Base-by-base conservation (phyloP, 2,797 vertebrate species). In the Halcyon badia region DNA sequence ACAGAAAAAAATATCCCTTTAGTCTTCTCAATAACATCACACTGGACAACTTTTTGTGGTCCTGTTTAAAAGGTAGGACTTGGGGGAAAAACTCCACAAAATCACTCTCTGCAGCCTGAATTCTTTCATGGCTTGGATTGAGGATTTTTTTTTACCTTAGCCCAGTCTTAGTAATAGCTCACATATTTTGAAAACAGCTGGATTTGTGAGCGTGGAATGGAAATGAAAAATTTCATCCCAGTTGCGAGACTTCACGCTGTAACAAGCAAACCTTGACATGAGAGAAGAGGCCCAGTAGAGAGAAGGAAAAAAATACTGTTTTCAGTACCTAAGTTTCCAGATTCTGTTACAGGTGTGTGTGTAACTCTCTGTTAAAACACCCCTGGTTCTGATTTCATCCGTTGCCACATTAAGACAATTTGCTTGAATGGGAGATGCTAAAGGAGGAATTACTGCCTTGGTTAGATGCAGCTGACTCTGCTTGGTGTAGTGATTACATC, bases 251-350 rank as follows among this genome's bases (percentile, higher is more conserved):
- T 93, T 92, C 12, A 33, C 21, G 86, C 51, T 87, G 89, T 76
- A 94, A 80, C 51, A 85, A 68, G 68, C 57, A 94, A 73, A 21
- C 15, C 56, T 39, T 94, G 92, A 84, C 89, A 73, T 1, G 37
- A 37, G 76, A 90, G 68, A 79, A 70, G 90, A 94, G 89, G 92
- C 94, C 83, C 60, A 11, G n/a, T 17, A 76, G 56, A 88, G 75
- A 88, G 83, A 94, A 61, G 61, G 62, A 85, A 92, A 42, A 17
- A 68, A 83, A 51, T 11, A 35, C 8, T 49, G 41, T 48, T 87
- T 92, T 73, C 58, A 79, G 18, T 54, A 52, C 77, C 25, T 64
- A 33, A 42, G 64, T 57, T 73, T 66, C 54, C 66, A 72, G 64
- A 61, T 70, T 80, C 87, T 58, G 39, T 77, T 61, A 25, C 26